phyloP scores from a whole-genome alignment of 2,113 vertebrate genomes.

The Hyperopisus bebe region DNA sequence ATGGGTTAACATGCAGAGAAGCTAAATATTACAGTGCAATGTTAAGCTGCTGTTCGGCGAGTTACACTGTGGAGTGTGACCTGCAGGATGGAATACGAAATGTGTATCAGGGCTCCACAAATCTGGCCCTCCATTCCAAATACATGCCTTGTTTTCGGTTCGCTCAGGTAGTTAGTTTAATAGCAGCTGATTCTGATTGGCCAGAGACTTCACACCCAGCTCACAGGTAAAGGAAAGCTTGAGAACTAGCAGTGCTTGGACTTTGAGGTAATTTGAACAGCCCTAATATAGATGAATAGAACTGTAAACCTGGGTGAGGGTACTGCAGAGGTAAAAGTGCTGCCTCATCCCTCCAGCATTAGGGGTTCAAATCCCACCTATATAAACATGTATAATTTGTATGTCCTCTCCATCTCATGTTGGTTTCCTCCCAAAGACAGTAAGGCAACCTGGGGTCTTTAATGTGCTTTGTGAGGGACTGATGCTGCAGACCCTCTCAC shows the following conservation, averaged over 20 bases:
- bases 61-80: not conserved
- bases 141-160: not conserved
- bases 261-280: not conserved
- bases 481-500: not conserved
- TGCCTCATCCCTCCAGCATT: not conserved
- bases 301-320: not conserved
- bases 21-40: not conserved
- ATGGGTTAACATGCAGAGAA: not conserved
- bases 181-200: not conserved
- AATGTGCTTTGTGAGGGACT: not conserved
- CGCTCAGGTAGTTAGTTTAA: not conserved
- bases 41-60: not conserved
- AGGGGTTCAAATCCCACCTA: not conserved
- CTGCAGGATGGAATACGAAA: not conserved
- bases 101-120: not conserved
- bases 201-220: not conserved
- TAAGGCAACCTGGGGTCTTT: not conserved
- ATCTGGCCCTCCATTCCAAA: not conserved
- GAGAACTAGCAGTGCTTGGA: not conserved
- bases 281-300: not conserved
- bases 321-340: not conserved
- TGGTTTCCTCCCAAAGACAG: not conserved
- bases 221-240: not conserved
- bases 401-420: not conserved
- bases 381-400: not conserved